Conservation (phyloP, 2,797 vertebrate species). For the Podargus strigoides region DNA sequence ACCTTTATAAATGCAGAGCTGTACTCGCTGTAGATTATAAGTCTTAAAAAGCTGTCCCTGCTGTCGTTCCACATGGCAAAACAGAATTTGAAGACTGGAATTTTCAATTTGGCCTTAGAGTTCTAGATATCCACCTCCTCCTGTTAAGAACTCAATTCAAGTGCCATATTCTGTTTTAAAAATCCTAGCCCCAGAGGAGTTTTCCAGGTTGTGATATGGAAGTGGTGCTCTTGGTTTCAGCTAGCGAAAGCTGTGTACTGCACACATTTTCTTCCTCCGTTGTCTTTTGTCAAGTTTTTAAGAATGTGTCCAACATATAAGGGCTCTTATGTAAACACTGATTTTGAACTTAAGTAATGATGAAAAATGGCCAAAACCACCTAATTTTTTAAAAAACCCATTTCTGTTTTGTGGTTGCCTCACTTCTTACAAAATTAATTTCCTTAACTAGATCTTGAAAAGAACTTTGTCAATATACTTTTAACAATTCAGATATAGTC, state of each 20-base stretch:
- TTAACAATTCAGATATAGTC: not conserved
- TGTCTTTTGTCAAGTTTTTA: not conserved
- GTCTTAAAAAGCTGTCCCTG: not conserved
- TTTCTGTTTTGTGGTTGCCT: not conserved
- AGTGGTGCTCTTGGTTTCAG: not conserved
- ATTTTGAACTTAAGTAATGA: not conserved
- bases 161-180: not conserved
- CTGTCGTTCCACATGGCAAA: not conserved
- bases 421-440: not conserved
- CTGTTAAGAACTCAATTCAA: not conserved
- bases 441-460: not conserved
- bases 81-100: not conserved
- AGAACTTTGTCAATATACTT: not conserved
- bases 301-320: not conserved
- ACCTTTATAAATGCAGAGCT: not conserved
- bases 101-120: not conserved
- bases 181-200: not conserved
- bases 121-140: not conserved
- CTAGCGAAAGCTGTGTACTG: not conserved
- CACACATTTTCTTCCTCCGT: rapidly evolving
- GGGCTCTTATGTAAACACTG: not conserved
- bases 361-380: not conserved
- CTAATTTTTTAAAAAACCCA: not conserved
- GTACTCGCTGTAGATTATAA: not conserved
- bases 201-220: not conserved